Percentiles rank a stretch among this genome's conserved stretches.
These are phyloP conservation scores for Spilogale gracilis DNA, from an alignment of 2,113 vertebrate genomes.

Conservation along the genomic window DNA sequence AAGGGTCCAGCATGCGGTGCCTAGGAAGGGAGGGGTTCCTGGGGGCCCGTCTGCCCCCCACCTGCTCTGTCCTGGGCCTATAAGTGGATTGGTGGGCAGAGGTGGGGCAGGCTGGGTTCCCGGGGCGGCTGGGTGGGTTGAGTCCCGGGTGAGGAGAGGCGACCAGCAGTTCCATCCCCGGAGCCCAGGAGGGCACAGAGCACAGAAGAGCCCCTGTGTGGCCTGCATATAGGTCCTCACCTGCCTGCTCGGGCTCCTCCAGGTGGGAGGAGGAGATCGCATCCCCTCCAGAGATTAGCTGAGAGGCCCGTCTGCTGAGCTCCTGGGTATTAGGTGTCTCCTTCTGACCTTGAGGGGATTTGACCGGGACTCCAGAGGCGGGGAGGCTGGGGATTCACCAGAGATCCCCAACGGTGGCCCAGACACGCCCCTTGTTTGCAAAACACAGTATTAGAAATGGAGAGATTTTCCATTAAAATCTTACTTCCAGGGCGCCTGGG, in stretches of 20 bases:
- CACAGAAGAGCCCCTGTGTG: fast-evolving
- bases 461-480: background rate
- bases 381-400: background rate
- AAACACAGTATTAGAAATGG: background rate
- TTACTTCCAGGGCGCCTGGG: background rate
- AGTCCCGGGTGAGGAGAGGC: background rate
- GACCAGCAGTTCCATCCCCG: fast-evolving
- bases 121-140: background rate
- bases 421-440: background rate
- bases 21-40: background rate
- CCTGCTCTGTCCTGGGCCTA: background rate
- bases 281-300: background rate
- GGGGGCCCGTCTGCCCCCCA: fast-evolving
- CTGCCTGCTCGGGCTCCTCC: too few relatives aligned
- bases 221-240: background rate
- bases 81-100: background rate
- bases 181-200: background rate
- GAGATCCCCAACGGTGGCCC: background rate
- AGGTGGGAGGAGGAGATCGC: too few relatives aligned
- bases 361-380: fast-evolving
- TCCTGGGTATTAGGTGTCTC: background rate
- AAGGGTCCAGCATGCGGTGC: background rate
- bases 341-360: constrained; percentile 22
- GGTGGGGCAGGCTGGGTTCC: too few relatives aligned
- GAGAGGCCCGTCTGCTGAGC: background rate